A percentile compares a stretch with the other conserved stretches of the same genome.
Conservation (phyloP, 1,140 invertebrate species). For the Drosophila truncata region DNA sequence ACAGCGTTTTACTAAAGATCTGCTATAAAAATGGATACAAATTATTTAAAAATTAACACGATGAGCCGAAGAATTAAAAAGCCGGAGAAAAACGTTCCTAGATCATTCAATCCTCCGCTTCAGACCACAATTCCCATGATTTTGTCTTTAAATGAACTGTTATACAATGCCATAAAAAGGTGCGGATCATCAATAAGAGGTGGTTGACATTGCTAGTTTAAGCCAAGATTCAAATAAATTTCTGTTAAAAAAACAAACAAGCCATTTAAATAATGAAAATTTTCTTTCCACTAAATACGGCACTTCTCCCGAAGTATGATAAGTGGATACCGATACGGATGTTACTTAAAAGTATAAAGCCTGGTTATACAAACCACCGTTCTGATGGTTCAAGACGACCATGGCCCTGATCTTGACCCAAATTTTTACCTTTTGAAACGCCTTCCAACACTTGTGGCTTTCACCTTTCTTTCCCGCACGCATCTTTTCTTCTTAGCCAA, state of each 20-base stretch:
- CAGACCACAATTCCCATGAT: background rate
- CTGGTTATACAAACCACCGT: too few species aligned
- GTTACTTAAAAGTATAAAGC: too few species aligned
- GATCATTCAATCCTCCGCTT: background rate
- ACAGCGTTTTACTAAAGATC: too few species aligned
- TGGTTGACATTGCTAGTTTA: background rate
- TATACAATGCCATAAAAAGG: background rate
- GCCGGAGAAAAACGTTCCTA: background rate
- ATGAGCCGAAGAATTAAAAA: background rate
- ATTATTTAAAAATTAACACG: background rate
- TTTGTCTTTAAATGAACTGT: background rate
- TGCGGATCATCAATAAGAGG: background rate
- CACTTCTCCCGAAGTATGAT: too few species aligned
- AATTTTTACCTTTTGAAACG: constrained; percentile 14
- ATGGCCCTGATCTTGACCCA: constrained; percentile 27
- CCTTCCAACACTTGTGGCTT: constrained; percentile 42
- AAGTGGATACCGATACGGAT: too few species aligned
- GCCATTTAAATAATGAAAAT: background rate
- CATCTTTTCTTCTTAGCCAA: constrained; percentile 5
- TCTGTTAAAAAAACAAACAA: background rate
- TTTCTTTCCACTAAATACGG: background rate
- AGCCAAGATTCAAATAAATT: constrained; percentile 13
- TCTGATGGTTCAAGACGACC: background rate
- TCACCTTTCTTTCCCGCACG: constrained; percentile 28
- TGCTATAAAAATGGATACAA: too few species aligned